Base-by-base conservation (phyloP, 35 echinoderm and acorn worm genomes). In the Amphiura filiformis region DNA sequence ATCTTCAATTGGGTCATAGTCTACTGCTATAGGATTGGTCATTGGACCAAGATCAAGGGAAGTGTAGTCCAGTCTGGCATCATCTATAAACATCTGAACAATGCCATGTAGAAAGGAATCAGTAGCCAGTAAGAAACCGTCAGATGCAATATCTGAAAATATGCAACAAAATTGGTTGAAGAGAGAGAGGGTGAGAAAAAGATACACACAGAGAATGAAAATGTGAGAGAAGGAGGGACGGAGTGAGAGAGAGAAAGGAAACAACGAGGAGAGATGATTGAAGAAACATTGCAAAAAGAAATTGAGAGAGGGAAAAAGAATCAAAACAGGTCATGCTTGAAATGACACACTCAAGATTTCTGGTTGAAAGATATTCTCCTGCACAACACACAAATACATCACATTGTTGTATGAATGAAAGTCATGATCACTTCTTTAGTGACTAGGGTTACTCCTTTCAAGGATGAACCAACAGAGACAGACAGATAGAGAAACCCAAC, bases 31-130 rank as follows among this genome's bases (percentile, higher is more conserved):
- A 35, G 89, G 82, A 37, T 83, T 76, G 26, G 56, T 85, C 57
- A 56, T 56, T 1, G 64, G 41, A 12, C 84, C 89, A 14, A 91
- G 52, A 9, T 83, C 81, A 28, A 91, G 70, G 35, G 89, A 65
- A 22, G 82, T 31, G 76, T 85, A 85, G 23, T 38, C 31, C 0
- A 65, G 34, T 37, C 32, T 49, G 17, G 81, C 30, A 23, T 28
- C 39, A 28, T 84, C 47, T 26, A 91, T 40, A 30, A 61, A 77
- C 31, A 91, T 79, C 82, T 91, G 89, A 17, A 91, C 84, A 75
- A 91, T 91, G 26, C 82, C 82, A 34, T 65, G 89, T 5, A 91
- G 35, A 76, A 79, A 83, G 30, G 89, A 85, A 65, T 91, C 89
- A 0, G 89, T 64, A 1, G 82, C 76, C 17, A 91, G 40, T 0